Percentiles rank a stretch among this genome's conserved stretches.
Conservation (phyloP, 2,797 vertebrate genomes). For the Cossypha polioptera region DNA sequence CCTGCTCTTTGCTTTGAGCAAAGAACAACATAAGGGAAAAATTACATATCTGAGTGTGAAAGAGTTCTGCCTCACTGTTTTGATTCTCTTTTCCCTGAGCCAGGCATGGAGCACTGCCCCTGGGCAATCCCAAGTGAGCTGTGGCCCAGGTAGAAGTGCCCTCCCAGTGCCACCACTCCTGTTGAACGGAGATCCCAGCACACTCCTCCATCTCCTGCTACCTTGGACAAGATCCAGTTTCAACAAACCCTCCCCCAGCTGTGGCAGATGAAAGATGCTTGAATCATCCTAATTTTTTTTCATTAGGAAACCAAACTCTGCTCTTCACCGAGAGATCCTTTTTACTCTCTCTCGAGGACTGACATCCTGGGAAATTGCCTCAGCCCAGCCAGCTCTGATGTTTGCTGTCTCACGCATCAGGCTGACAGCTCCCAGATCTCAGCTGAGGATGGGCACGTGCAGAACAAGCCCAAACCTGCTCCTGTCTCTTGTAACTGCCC, state of each 20-base stretch:
- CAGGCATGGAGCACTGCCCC: background rate
- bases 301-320: constrained; percentile 29
- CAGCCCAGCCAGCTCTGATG: constrained; percentile 58
- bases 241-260: background rate
- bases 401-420: constrained; percentile 32
- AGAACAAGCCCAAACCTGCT: constrained; percentile 15
- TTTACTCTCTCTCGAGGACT: constrained; percentile 25
- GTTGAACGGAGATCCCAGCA: background rate
- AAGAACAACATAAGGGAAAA: background rate
- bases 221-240: background rate
- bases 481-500: background rate
- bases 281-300: constrained; percentile 4
- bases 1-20: background rate
- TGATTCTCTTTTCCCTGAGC: background rate
- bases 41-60: accelerated
- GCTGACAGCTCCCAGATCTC: constrained; percentile 53
- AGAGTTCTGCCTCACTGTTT: background rate
- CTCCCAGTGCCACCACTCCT: background rate
- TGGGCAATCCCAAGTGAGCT: background rate
- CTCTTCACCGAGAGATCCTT: background rate
- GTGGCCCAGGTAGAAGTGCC: background rate
- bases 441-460: background rate
- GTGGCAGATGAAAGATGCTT: background rate
- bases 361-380: constrained; percentile 50
- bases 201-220: background rate